Evolutionary conservation across 1,140 invertebrate genomes (phyloP).

Genomic region (Campodea augens): DNA sequence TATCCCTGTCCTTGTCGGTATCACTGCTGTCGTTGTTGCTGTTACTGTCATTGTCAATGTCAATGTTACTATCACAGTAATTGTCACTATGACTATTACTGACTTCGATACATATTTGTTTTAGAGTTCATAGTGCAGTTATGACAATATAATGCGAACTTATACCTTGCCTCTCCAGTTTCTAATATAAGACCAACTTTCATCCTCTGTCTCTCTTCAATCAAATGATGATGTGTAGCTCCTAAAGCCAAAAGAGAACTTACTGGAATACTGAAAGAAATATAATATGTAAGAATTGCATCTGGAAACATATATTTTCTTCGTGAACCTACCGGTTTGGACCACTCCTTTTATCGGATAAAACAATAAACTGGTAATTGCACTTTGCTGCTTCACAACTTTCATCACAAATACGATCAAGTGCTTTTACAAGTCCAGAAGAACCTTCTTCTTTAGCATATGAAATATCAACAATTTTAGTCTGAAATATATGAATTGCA

Average conservation of each 20-base stretch:
- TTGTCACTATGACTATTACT: too few relatives aligned
- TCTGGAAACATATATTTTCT: not conserved
- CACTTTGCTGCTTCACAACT: slow-evolving; percentile 57
- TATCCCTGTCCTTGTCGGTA: too few relatives aligned
- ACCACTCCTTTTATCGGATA: slow-evolving; percentile 67
- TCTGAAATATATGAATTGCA: slow-evolving; percentile 25
- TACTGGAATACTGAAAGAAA: slow-evolving; percentile 39
- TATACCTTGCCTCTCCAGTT: slow-evolving; percentile 76
- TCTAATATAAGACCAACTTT: slow-evolving; percentile 86
- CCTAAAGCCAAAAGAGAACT: slow-evolving; percentile 76
- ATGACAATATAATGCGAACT: too few relatives aligned
- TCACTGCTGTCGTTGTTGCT: too few relatives aligned
- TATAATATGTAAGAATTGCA: slow-evolving; percentile 7
- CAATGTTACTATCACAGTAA: not conserved
- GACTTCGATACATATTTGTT: too few relatives aligned
- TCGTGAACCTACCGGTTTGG: slow-evolving; percentile 32
- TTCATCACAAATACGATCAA: slow-evolving; percentile 61
- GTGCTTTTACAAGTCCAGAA: slow-evolving; percentile 49
- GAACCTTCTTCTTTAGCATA: slow-evolving; percentile 49
- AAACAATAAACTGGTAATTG: slow-evolving; percentile 68
- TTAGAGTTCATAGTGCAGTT: too few relatives aligned
- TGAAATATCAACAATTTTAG: slow-evolving; percentile 76
- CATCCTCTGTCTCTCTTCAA: slow-evolving; percentile 87
- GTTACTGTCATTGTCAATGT: too few relatives aligned
- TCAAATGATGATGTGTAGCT: slow-evolving; percentile 86